Evolutionary conservation across 1,140 invertebrate species (phyloP).

Genomic region (Littorina saxatilis): DNA sequence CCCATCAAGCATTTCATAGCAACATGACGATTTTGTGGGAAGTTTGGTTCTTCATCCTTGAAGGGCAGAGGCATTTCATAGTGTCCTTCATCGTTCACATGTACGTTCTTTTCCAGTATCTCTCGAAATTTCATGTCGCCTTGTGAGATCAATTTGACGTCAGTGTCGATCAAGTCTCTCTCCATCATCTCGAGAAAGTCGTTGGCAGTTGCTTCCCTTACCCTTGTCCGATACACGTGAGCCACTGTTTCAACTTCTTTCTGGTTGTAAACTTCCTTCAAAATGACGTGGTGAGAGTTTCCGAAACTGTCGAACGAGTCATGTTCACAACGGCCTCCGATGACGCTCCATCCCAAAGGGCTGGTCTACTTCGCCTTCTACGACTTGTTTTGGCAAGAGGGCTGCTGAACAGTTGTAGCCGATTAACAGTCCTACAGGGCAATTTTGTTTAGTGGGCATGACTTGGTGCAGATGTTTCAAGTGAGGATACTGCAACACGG

Average conservation of each 20-base stretch:
- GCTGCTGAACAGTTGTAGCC: not conserved
- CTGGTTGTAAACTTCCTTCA: too few relatives aligned
- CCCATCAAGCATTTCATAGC: slow-evolving; percentile 31
- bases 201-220: slow-evolving; percentile 24
- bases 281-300: not conserved
- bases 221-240: not conserved
- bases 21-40: slow-evolving; percentile 31
- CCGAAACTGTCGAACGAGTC: too few relatives aligned
- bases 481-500: not conserved
- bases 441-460: not conserved
- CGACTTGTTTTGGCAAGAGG: not conserved
- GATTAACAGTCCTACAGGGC: not conserved
- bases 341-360: slow-evolving; percentile 10
- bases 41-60: not conserved
- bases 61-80: slow-evolving; percentile 48
- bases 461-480: not conserved
- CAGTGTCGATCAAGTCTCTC: slow-evolving; percentile 37
- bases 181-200: slow-evolving; percentile 35
- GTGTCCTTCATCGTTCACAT: slow-evolving; percentile 30
- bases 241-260: not conserved
- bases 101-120: slow-evolving; percentile 28
- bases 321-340: not conserved
- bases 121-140: slow-evolving; percentile 37
- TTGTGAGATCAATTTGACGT: slow-evolving; percentile 19
- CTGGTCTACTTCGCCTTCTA: not conserved